These are phyloP conservation scores for Cavia aperea DNA, from an alignment of 2,113 vertebrate genomes.

Conservation along the genomic window DNA sequence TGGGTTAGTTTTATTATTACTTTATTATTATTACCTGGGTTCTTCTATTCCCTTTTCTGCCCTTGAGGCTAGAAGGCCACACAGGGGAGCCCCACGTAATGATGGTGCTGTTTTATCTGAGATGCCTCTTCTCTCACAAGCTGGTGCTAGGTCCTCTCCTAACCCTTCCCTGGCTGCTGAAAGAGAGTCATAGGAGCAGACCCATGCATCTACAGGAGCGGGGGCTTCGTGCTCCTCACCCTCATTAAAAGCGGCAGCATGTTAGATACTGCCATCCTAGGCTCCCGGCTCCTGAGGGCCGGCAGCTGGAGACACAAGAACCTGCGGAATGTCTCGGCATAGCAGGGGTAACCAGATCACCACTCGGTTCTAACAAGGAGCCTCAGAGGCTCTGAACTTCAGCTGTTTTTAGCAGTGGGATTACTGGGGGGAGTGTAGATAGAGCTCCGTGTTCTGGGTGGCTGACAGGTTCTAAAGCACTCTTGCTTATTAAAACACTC, in stretches of 20 bases:
- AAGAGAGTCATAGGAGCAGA: not conserved
- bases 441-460: not conserved
- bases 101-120: not conserved
- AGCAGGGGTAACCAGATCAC: constrained; percentile 51
- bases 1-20: not conserved
- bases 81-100: not conserved
- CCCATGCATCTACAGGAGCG: not conserved
- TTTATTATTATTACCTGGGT: not conserved
- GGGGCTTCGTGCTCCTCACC: not conserved
- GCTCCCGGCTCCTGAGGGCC: constrained; percentile 11
- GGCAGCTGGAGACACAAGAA: constrained; percentile 16
- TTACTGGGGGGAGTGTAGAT: constrained; percentile 16
- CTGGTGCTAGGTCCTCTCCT: not conserved
- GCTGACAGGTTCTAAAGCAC: constrained; percentile 16
- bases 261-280: constrained; percentile 54
- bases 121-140: not conserved
- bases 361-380: not conserved
- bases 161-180: not conserved
- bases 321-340: constrained; percentile 69
- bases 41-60: not conserved
- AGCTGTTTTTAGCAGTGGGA: constrained; percentile 50
- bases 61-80: not conserved
- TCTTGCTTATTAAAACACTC: constrained; percentile 42
- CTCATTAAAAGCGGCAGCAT: not conserved
- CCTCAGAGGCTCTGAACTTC: not conserved